A percentile compares a stretch with the other conserved stretches of the same genome.
phyloP scores from a whole-genome alignment of 2,113 vertebrate genomes.

The Sphyrna mokarran region DNA sequence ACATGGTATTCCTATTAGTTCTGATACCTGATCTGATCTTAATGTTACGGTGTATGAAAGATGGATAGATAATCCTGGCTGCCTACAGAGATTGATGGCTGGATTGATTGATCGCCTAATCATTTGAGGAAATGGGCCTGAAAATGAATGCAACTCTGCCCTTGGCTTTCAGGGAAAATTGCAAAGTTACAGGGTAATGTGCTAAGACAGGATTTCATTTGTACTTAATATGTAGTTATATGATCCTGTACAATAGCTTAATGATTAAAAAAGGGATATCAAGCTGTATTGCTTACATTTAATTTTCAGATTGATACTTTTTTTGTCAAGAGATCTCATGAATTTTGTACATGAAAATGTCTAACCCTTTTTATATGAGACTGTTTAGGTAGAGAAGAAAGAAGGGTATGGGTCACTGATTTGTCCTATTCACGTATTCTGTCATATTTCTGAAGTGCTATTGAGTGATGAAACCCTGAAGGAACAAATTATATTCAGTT shows the following conservation, averaged over 20 bases:
- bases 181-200: conserved; percentile 56
- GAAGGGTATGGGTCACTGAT: neutral
- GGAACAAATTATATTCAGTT: conserved; percentile 32
- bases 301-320: conserved; percentile 30
- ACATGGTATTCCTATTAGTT: conserved; percentile 33
- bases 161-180: conserved; percentile 61
- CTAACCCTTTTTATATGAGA: conserved; percentile 47
- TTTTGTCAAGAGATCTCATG: neutral
- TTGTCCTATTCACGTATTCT: conserved; percentile 24
- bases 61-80: conserved; percentile 75
- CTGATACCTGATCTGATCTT: conserved; percentile 72
- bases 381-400: conserved; percentile 39
- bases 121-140: conserved; percentile 78
- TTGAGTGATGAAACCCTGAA: conserved; percentile 33
- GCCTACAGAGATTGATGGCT: conserved; percentile 74
- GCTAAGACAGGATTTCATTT: conserved; percentile 72
- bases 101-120: conserved; percentile 80
- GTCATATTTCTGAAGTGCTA: conserved; percentile 21
- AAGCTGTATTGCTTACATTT: conserved; percentile 21
- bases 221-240: conserved; percentile 74
- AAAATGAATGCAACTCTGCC: conserved; percentile 77
- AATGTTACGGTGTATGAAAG: conserved; percentile 63
- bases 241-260: conserved; percentile 58
- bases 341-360: conserved; percentile 44
- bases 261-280: conserved; percentile 54